These are phyloP conservation scores for Nettapus auritus DNA, from an alignment of 2,113 vertebrate genomes.

Conservation along the genomic window DNA sequence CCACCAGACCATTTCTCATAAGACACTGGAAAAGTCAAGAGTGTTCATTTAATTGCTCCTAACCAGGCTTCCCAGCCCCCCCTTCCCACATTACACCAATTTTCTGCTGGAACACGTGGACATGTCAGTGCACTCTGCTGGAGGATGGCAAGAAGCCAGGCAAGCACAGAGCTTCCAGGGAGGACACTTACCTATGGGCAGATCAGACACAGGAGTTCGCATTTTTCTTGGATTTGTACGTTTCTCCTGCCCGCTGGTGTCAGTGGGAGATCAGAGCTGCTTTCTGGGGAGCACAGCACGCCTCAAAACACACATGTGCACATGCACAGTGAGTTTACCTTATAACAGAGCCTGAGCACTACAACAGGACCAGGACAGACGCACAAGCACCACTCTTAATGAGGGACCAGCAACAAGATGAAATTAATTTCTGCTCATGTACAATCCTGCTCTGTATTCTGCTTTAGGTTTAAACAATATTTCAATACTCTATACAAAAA, in stretches of 20 bases:
- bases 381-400: rapidly evolving
- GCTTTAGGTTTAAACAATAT: background rate
- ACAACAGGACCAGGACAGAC: background rate
- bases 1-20: background rate
- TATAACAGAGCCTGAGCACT: background rate
- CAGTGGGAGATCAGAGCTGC: background rate
- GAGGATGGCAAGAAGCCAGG: background rate
- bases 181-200: background rate
- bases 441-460: background rate
- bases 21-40: background rate
- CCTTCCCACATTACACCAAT: background rate
- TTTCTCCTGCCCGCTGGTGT: constrained; percentile 27
- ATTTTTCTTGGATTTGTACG: background rate
- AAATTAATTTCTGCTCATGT: background rate
- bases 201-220: constrained; percentile 2
- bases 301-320: background rate
- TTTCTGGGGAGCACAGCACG: background rate
- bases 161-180: background rate
- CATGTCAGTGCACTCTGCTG: background rate
- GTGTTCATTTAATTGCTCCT: background rate
- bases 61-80: background rate
- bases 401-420: background rate
- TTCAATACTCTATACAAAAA: background rate
- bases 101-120: background rate
- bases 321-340: background rate